Base-by-base conservation (phyloP, 2,797 vertebrate genomes). In the Chaunax sp. region DNA sequence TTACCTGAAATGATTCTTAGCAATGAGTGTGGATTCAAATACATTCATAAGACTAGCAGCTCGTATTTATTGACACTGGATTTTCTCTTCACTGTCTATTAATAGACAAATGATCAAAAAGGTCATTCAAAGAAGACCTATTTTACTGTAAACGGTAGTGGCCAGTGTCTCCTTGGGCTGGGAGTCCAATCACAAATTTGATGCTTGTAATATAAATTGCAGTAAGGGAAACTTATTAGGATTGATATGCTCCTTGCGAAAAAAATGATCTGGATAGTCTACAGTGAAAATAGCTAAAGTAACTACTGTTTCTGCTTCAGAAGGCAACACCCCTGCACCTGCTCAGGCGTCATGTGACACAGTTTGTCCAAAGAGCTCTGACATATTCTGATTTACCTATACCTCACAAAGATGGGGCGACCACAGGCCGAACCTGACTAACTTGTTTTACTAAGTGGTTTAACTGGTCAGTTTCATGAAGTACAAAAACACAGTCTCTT, bases 1-100 rank as follows among this genome's bases (percentile, higher is more conserved):
- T 56, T 3, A 52, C 20, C 40, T 72, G n/a, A 57, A 62, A 53
- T 23, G n/a, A 72, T 28, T 80, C 51, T 54, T 5, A 61, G 33
- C 47, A 72, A 74, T 16, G 25, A 44, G 35, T 30, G 37, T 37
- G 64, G 50, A 28, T 51, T 56, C 13, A 47, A 63, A 44, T 28
- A 20, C 19, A n/a, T 5, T 12, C 5, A 30, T 30, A 9, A 35
- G 16, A 51, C 50, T 19, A 61, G 43, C 7, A 49, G 26, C 53
- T 52, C 19, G 18, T 51, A 22, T 30, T 1, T n/a, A 3, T 37
- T 38, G 1, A 1, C 13, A 52, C 20, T 35, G 18, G 18, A 35
- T 19, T 52, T 44, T 16, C 2, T 20, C n/a, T 26, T 50, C 6
- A 38, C 16, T 57, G 14, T 50, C 44, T 23, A 41, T 51, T 7